Evolutionary conservation across 2,888 invertebrate genomes (phyloP), one percentile per base, ranked within the genome.

Genomic region (Erebia epiphron): DNA sequence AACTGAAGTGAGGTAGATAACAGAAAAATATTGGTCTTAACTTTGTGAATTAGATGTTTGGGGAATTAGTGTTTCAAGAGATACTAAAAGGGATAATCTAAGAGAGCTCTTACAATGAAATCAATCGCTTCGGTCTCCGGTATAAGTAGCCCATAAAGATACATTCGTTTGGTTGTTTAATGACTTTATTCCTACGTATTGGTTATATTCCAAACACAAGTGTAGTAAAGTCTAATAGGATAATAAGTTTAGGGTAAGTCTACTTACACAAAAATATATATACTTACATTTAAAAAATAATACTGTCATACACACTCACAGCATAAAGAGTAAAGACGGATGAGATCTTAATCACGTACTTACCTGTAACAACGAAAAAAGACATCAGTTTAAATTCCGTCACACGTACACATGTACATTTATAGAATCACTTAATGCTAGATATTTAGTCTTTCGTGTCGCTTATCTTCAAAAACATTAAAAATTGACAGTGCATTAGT

Each of bases 401-500:
- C 74, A 77, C 68, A 75, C 71, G 46, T 62, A 68, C 4, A 26
- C 62, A 52, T 35, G 16, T 65, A 57, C 68, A 72, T 73, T 71
- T 72, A 74, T 57, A 71, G 70, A 73, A 69, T 75, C 75, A 74
- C 73, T 74, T 76, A 69, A 73, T 75, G 73, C 73, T 76, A 75
- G 67, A 75, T 77, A 80, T 80, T 80, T 79, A 80, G 81, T 80
- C 83, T 83, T 85, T 80, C 82, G 79, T 81, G 82, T 82, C 76
- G 74, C 77, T 79, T 89, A 89, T 90, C 90, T 76, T 67, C 64
- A 76, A 79, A 79, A 85, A 86, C 91, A 90, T 92, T 89, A 92
- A 89, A 87, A 88, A 85, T 90, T 91, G 92, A 91, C 91, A 90
- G 90, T 89, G 88, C 91, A 91, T 92, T 91, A 92, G 89, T 88